Percentiles rank a stretch among this genome's conserved stretches.
phyloP scores from a whole-genome alignment of 2,113 vertebrate species.

The Morone saxatilis region DNA sequence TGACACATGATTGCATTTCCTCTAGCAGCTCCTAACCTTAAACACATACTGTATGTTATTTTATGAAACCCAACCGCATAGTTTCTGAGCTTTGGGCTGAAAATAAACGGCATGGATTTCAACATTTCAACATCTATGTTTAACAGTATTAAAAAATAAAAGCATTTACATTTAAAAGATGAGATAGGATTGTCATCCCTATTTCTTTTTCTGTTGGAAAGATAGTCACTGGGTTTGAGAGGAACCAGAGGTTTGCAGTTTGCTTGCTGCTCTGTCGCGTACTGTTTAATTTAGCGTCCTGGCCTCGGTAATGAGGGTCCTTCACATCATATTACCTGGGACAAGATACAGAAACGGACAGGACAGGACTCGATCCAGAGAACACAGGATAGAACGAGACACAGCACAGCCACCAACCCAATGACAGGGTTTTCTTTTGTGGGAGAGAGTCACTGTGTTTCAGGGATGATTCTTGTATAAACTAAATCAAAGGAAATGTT shows the following conservation, averaged over 20 bases:
- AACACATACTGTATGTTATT: conserved; percentile 6
- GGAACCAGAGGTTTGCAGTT: conserved; percentile 25
- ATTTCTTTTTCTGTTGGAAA: not conserved
- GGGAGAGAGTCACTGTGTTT: too few relatives aligned
- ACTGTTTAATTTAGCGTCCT: conserved; percentile 42
- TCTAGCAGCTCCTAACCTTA: not conserved
- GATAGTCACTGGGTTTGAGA: conserved; percentile 5
- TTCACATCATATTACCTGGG: conserved; percentile 37
- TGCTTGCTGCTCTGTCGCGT: conserved; percentile 16
- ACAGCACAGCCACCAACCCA: too few relatives aligned
- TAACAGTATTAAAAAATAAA: not conserved
- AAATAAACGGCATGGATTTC: not conserved
- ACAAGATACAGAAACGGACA: conserved; percentile 14
- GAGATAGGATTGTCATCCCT: not conserved
- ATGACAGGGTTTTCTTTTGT: too few relatives aligned
- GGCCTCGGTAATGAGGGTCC: conserved; percentile 28
- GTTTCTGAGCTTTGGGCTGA: not conserved
- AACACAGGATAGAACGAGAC: not conserved
- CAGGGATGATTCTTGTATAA: too few relatives aligned
- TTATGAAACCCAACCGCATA: not conserved
- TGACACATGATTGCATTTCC: conserved; percentile 8
- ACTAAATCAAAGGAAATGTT: too few relatives aligned
- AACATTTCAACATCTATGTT: not conserved
- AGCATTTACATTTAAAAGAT: not conserved
- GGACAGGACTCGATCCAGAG: not conserved